These are phyloP conservation scores for Columbina picui DNA, from an alignment of 2,113 vertebrate genomes.

Conservation along the genomic window DNA sequence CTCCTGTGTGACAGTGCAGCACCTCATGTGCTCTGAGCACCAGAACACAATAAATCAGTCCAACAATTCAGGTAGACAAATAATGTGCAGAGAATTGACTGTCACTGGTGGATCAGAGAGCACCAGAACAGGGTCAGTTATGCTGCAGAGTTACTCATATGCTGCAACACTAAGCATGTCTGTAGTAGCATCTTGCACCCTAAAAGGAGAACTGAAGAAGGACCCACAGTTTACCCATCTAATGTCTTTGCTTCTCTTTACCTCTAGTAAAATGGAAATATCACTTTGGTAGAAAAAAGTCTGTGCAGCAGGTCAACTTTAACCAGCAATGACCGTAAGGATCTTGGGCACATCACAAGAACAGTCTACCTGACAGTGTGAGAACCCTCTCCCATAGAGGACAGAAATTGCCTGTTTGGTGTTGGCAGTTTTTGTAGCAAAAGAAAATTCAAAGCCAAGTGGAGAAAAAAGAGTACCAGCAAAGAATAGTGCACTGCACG, in stretches of 20 bases:
- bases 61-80: neutral
- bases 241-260: neutral
- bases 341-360: neutral
- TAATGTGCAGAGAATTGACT: neutral
- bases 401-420: neutral
- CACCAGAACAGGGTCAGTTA: neutral
- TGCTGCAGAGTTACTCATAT: neutral
- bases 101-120: neutral
- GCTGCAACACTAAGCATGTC: neutral
- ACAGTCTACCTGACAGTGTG: neutral
- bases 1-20: neutral
- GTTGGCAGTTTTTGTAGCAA: neutral
- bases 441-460: neutral
- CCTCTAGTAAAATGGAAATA: neutral
- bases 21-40: neutral
- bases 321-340: neutral
- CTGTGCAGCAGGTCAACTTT: fast-evolving
- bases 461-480: neutral
- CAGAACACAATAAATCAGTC: neutral
- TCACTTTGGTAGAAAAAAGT: neutral
- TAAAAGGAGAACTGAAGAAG: neutral
- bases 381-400: neutral
- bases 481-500: fast-evolving
- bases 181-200: neutral
- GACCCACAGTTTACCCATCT: neutral